These are phyloP conservation scores for Oscheius onirici DNA, from an alignment of 2,888 invertebrate species.

Conservation along the genomic window DNA sequence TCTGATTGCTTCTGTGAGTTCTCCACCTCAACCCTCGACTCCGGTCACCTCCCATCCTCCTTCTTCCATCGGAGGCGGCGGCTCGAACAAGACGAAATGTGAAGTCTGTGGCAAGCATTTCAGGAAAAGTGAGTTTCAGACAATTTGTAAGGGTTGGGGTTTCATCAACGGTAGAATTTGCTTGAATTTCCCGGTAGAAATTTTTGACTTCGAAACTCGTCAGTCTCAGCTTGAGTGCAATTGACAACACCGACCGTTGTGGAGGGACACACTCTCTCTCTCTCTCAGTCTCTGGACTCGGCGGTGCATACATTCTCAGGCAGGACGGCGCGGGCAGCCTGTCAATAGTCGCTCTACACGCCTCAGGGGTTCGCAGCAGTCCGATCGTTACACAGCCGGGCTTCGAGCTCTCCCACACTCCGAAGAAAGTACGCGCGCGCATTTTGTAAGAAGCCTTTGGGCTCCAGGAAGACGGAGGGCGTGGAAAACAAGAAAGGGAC, in stretches of 20 bases:
- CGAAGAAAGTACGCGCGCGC: constrained; percentile 20
- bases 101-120: constrained; percentile 71
- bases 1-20: constrained; percentile 37
- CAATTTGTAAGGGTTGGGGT: not conserved
- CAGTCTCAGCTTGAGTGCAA: not conserved
- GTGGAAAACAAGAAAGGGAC: not conserved
- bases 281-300: not conserved
- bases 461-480: not conserved
- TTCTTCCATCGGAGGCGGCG: constrained; percentile 6
- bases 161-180: not conserved
- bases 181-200: no score
- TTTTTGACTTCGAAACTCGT: no score
- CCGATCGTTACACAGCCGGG: constrained; percentile 35
- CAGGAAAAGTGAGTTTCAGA: constrained; percentile 67
- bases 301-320: constrained; percentile 32
- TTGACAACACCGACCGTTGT: not conserved
- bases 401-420: constrained; percentile 1
- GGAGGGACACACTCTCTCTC: not conserved
- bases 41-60: constrained; percentile 26
- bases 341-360: constrained; percentile 36
- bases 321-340: constrained; percentile 16
- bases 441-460: constrained; percentile 27
- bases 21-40: constrained; percentile 26
- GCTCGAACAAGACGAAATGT: constrained; percentile 55
- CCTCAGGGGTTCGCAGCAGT: constrained; percentile 28